phyloP scores from a whole-genome alignment of 1,140 invertebrate species.

The Drosophila sturtevanti region DNA sequence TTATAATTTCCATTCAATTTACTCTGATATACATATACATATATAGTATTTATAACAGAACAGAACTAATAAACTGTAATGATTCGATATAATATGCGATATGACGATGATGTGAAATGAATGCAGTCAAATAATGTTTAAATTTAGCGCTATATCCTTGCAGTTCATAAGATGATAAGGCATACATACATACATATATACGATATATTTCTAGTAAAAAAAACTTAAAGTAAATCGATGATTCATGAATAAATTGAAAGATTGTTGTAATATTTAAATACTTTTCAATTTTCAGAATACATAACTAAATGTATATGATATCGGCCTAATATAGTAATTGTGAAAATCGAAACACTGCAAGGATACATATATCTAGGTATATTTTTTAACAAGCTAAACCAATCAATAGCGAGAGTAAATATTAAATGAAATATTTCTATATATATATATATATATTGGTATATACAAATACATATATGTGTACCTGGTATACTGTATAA shows the following conservation, averaged over 20 bases:
- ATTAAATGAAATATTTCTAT: conserved; percentile 11
- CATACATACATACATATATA: no score
- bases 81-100: no score
- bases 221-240: no score
- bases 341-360: not conserved
- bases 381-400: not conserved
- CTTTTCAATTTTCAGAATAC: no score
- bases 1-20: not conserved
- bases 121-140: not conserved
- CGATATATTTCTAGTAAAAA: no score
- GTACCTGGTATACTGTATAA: conserved; percentile 86
- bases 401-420: conserved; percentile 1
- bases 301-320: no score
- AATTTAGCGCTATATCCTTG: not conserved
- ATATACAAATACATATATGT: conserved; percentile 40
- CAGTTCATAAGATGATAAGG: not conserved
- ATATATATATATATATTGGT: conserved; percentile 30
- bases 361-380: not conserved
- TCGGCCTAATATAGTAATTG: no score
- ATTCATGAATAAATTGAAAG: no score
- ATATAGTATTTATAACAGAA: not conserved
- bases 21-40: not conserved
- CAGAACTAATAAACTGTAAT: not conserved
- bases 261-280: no score
- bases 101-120: not conserved